Conservation (phyloP, 2,113 vertebrate species). For the Turnix velox region DNA sequence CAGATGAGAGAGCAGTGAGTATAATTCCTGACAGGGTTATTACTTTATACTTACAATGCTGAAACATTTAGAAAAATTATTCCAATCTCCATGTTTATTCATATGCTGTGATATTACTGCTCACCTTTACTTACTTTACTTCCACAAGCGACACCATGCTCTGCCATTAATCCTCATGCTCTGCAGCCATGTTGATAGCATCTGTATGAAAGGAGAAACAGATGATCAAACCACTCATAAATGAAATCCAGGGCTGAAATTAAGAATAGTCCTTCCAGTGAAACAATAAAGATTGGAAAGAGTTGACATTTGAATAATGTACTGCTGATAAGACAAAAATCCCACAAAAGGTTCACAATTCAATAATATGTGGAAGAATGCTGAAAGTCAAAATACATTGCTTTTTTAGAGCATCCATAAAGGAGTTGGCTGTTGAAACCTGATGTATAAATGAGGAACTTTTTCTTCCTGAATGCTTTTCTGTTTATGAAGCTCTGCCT, state of each 20-base stretch:
- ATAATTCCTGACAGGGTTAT: slow-evolving; percentile 39
- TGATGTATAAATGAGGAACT: neutral
- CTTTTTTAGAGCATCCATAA: neutral
- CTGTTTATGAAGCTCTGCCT: neutral
- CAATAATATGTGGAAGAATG: neutral
- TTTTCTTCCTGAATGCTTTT: neutral
- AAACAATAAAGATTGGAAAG: neutral
- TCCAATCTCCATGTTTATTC: neutral
- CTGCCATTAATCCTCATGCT: neutral
- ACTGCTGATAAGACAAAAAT: neutral
- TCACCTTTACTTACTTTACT: neutral
- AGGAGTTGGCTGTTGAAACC: neutral
- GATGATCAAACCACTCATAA: neutral
- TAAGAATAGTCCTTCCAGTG: neutral
- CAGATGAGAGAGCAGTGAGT: neutral
- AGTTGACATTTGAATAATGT: neutral
- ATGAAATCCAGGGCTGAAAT: neutral
- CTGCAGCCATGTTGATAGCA: neutral
- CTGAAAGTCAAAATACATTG: neutral
- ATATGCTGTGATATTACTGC: neutral
- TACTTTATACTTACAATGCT: slow-evolving; percentile 15
- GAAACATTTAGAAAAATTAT: slow-evolving; percentile 32
- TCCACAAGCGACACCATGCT: neutral
- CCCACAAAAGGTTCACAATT: slow-evolving; percentile 1
- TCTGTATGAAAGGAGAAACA: neutral